phyloP scores from a whole-genome alignment of 2,797 vertebrate genomes.

The Chanos chanos region DNA sequence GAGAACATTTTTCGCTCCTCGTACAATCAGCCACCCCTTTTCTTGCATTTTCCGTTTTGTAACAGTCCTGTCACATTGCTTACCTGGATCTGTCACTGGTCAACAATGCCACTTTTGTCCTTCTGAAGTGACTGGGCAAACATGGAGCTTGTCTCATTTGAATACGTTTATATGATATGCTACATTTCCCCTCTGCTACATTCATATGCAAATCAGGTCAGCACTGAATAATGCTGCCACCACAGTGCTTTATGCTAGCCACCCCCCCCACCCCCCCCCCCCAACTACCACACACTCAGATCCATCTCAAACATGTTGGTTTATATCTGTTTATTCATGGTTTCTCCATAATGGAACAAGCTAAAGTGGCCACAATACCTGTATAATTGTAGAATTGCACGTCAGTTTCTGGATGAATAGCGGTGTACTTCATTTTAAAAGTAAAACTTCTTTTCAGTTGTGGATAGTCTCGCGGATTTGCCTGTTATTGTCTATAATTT shows the following conservation, averaged over 20 bases:
- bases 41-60: neutral
- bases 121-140: constrained; percentile 2
- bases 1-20: neutral
- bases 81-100: constrained; percentile 2
- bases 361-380: too few relatives aligned
- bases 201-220: constrained; percentile 24
- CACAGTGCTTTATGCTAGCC: neutral
- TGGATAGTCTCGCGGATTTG: too few relatives aligned
- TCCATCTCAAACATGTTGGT: too few relatives aligned
- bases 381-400: too few relatives aligned
- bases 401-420: too few relatives aligned
- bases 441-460: too few relatives aligned
- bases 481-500: too few relatives aligned
- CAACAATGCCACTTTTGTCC: constrained; percentile 28
- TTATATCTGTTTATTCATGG: too few relatives aligned
- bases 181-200: constrained; percentile 20
- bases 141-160: constrained; percentile 1
- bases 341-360: too few relatives aligned
- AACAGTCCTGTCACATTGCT: neutral
- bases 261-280: neutral
- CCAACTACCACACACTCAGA: constrained; percentile 11
- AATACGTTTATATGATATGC: constrained; percentile 9
- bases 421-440: too few relatives aligned
- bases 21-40: neutral
- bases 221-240: neutral